Percentiles rank a stretch among this genome's conserved stretches.
Evolutionary conservation across 2,113 vertebrate species (phyloP).

Genomic region (Hemibagrus wyckioides): DNA sequence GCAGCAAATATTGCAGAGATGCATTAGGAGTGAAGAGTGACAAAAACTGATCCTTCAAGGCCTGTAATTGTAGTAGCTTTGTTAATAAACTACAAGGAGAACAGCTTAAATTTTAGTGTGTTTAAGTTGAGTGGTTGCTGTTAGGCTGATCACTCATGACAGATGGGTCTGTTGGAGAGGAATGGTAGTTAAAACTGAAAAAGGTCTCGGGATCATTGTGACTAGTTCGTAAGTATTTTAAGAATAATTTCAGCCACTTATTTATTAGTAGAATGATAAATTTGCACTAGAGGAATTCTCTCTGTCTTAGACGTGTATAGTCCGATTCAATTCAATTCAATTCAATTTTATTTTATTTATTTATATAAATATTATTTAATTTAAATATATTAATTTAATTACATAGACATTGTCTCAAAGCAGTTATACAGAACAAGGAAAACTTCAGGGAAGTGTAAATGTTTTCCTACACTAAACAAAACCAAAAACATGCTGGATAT

Average conservation of each 20-base stretch:
- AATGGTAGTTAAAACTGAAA: neutral
- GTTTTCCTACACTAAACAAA: neutral
- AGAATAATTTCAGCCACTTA: neutral
- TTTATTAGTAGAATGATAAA: neutral
- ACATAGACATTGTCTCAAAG: neutral
- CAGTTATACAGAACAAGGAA: too few relatives aligned
- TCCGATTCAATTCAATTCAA: too few relatives aligned
- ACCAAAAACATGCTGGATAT: neutral
- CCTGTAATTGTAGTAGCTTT: neutral
- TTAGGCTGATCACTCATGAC: neutral
- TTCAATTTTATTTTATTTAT: too few relatives aligned
- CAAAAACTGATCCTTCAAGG: neutral
- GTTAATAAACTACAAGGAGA: neutral
- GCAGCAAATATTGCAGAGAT: neutral
- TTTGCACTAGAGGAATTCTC: neutral
- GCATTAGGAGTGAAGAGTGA: neutral
- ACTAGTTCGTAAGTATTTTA: neutral
- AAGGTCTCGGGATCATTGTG: neutral
- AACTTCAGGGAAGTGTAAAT: neutral
- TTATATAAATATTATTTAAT: too few relatives aligned
- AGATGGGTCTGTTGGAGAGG: neutral
- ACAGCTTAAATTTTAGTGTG: neutral
- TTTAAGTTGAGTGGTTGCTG: neutral
- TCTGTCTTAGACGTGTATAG: neutral
- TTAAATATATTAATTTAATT: too few relatives aligned